Evolutionary conservation across 2,797 vertebrate genomes (phyloP).

Genomic region (Rallus crepitans): DNA sequence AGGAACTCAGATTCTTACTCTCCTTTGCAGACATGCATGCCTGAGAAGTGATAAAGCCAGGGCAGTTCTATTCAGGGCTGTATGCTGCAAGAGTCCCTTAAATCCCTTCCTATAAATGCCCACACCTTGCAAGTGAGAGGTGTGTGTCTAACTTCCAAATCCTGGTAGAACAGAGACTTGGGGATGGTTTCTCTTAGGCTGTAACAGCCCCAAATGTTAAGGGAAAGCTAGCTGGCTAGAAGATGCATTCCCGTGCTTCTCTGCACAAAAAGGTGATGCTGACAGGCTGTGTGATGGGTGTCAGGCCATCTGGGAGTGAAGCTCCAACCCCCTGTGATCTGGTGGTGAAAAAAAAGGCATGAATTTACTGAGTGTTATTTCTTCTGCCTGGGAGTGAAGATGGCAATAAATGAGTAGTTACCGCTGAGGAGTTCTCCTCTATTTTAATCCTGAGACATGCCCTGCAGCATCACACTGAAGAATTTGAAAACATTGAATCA

Average conservation of each 20-base stretch:
- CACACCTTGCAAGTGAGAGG: background rate
- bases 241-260: background rate
- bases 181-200: background rate
- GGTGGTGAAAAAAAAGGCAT: background rate
- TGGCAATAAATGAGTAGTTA: slow-evolving; percentile 30
- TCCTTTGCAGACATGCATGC: background rate
- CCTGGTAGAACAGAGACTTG: background rate
- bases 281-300: background rate
- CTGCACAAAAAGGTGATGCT: background rate
- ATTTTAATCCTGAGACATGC: background rate
- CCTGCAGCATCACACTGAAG: background rate
- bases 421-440: background rate
- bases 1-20: background rate
- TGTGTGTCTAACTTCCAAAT: background rate
- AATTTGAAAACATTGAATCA: slow-evolving; percentile 3
- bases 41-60: background rate
- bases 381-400: background rate
- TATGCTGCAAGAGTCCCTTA: background rate
- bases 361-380: background rate
- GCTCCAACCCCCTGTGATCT: background rate
- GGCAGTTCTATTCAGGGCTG: background rate
- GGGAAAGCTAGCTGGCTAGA: background rate
- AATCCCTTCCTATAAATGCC: background rate
- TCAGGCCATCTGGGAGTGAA: background rate
- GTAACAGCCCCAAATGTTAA: background rate